phyloP scores from a whole-genome alignment of 2,113 vertebrate genomes.

The Zosterops japonicus region DNA sequence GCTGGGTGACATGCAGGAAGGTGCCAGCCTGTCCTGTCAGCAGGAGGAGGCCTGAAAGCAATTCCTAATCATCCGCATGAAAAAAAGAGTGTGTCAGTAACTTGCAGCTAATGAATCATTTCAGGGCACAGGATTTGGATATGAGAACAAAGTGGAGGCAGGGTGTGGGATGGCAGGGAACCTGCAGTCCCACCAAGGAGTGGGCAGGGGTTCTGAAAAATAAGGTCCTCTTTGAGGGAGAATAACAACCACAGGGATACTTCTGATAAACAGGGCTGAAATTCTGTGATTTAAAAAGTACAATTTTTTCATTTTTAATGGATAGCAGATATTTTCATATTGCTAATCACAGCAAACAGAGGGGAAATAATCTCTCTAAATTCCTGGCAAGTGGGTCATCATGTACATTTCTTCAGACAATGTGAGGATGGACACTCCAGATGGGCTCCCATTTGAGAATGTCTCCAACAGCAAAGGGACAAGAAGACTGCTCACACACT shows the following conservation, averaged over 20 bases:
- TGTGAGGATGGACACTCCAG: neutral
- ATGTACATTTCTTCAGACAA: neutral
- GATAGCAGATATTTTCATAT: neutral
- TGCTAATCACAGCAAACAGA: neutral
- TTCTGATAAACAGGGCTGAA: neutral
- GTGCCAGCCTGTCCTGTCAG: neutral
- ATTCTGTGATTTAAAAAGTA: neutral
- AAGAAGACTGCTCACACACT: neutral
- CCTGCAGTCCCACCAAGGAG: neutral
- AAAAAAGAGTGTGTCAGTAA: neutral
- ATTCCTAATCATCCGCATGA: conserved; percentile 2
- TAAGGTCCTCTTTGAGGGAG: neutral
- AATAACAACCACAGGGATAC: neutral
- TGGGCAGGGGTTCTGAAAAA: neutral
- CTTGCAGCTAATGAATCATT: conserved; percentile 20
- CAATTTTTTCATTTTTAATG: neutral
- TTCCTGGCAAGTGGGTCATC: neutral
- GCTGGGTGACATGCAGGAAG: neutral
- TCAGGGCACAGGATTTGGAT: neutral
- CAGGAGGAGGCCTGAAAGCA: neutral
- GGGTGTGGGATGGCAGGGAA: neutral
- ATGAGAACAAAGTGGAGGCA: neutral
- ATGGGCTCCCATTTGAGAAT: neutral
- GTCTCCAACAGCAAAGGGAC: neutral
- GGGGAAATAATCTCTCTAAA: neutral